Evolutionary conservation across 2,888 invertebrate genomes (phyloP), one percentile per base, ranked within the genome.

Genomic region (Yponomeuta sedellus): DNA sequence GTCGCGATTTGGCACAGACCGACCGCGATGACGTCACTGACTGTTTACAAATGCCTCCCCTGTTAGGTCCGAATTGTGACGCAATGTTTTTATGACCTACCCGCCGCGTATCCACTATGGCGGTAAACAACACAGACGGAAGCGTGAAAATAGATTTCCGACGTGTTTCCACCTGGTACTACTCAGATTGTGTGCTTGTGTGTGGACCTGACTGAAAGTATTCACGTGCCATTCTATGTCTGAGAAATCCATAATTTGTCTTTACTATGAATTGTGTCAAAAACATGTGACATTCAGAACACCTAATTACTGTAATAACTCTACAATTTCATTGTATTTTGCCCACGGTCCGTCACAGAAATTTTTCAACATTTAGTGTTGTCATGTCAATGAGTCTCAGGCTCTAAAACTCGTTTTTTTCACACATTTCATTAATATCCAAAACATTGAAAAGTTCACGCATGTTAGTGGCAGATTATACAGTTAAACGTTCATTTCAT

Each of bases 41-140:
- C 85, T 91, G 90, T 91, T 90, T 91, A 91, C 90, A 84, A 85
- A 86, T 81, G 81, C 73, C 72, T 77, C 80, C 81, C 82, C 82
- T 83, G 80, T 79, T 73, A 75, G 44, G 71, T 72, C 73, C 77
- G 76, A 72, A 77, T 76, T 77, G 78, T 90, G 90, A 91, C 90
- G 90, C 85, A 87, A 88, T 75, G 77, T 75, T 87, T 64, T 87
- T 86, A 88, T 84, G 81, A 81, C 77, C 82, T 79, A 82, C 81
- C 81, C 79, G 75, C 77, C 69, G 71, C 83, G 85, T 86, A 85
- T 44, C 63, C 57, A 86, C 86, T 79, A 84, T 84, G 86, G 82
- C 83, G 85, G 89, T 88, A 88, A 89, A 87, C 85, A 88, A 88
- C 83, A 88, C 83, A 82, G 75, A 78, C 76, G 75, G 72, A 74